Evolutionary conservation across 2,113 vertebrate genomes (phyloP).

Genomic region (Pterocles burchelli): DNA sequence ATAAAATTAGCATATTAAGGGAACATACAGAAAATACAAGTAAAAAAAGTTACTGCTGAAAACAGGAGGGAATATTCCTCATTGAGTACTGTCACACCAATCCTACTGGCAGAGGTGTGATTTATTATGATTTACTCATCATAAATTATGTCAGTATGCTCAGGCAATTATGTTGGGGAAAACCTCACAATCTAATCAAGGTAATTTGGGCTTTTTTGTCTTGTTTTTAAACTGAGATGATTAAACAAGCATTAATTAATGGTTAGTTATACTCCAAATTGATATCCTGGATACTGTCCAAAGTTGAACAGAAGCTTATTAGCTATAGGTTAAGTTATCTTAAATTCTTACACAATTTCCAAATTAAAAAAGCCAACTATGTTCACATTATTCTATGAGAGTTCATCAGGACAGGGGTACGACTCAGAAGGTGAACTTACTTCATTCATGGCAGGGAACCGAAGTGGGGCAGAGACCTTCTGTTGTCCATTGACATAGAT

Average conservation of each 20-base stretch:
- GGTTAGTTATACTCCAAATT: not conserved
- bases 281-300: not conserved
- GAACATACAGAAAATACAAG: not conserved
- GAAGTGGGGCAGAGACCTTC: conserved; percentile 90
- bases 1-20: not conserved
- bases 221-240: not conserved
- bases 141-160: not conserved
- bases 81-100: not conserved
- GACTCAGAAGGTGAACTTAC: conserved; percentile 73
- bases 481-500: conserved; percentile 97
- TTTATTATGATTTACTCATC: not conserved
- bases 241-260: not conserved
- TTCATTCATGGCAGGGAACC: conserved; percentile 94
- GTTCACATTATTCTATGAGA: not conserved
- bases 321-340: not conserved
- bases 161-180: not conserved
- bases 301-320: not conserved
- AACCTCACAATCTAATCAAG: not conserved
- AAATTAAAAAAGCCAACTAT: not conserved
- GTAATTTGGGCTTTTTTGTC: not conserved
- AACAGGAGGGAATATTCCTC: not conserved
- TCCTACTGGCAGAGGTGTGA: not conserved
- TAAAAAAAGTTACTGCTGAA: not conserved
- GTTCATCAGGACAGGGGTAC: not conserved
- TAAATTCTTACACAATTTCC: not conserved